Evolutionary conservation across 2,797 vertebrate species (phyloP).

Genomic region (Syndactyla subalaris): DNA sequence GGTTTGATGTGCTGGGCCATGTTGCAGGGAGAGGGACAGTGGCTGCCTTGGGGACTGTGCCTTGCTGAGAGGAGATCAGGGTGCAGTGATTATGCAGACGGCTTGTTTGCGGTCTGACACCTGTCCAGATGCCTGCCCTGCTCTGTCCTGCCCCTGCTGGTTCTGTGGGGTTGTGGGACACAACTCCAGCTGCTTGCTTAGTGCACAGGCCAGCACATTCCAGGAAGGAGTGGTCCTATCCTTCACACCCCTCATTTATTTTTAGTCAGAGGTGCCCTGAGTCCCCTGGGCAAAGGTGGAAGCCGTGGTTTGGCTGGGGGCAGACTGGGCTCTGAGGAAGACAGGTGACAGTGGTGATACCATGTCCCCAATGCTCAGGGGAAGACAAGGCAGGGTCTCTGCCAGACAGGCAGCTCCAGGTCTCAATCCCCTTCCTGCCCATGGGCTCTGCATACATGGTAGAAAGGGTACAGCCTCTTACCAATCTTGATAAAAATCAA

Average conservation of each 20-base stretch:
- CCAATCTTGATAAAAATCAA: not conserved
- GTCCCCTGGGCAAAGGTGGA: not conserved
- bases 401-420: accelerated
- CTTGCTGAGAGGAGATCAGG: not conserved
- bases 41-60: not conserved
- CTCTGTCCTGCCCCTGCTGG: accelerated
- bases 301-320: not conserved
- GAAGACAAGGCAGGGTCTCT: not conserved
- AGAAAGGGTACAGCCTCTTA: not conserved
- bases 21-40: not conserved
- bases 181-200: not conserved
- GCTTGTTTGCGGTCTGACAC: not conserved
- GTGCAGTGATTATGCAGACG: not conserved
- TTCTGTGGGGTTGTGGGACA: accelerated
- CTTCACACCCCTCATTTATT: not conserved
- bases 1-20: not conserved
- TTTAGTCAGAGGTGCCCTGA: not conserved
- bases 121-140: not conserved
- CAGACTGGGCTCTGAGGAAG: not conserved
- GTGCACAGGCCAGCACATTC: too few species aligned
- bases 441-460: not conserved
- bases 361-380: accelerated
- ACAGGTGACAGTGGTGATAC: accelerated
- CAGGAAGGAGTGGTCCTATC: not conserved
- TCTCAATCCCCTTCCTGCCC: not conserved